These are phyloP conservation scores for Mizuhopecten yessoensis DNA, from an alignment of 1,140 invertebrate genomes.

Conservation along the genomic window DNA sequence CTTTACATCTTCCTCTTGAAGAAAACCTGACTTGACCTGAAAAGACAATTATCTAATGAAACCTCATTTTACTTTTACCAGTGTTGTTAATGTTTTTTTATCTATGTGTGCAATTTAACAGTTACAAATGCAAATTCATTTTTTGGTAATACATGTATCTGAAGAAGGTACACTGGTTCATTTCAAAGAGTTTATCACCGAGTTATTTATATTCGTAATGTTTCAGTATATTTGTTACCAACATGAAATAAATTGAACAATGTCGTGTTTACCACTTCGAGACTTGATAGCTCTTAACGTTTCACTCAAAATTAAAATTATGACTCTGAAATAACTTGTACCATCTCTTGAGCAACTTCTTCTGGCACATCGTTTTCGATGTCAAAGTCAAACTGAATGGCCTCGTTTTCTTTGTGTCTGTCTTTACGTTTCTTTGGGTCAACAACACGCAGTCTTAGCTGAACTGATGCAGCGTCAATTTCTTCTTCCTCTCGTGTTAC, in stretches of 20 bases:
- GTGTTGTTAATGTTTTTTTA: not conserved
- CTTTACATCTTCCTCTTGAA: conserved; percentile 88
- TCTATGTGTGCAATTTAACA: too few species aligned
- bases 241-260: not conserved
- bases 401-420: conserved; percentile 99
- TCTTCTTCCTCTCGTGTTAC: conserved; percentile 88
- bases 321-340: conserved; percentile 76
- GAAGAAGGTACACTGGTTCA: too few species aligned
- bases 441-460: conserved; percentile 96
- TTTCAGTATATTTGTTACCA: too few species aligned
- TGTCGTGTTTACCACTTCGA: too few species aligned
- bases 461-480: conserved; percentile 83
- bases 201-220: not conserved
- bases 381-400: conserved; percentile 99
- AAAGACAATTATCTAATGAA: conserved; percentile 25
- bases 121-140: too few species aligned
- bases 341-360: conserved; percentile 98
- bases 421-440: conserved; percentile 98
- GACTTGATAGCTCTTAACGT: too few species aligned
- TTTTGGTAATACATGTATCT: too few species aligned
- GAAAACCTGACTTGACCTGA: conserved; percentile 81
- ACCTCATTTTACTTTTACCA: not conserved
- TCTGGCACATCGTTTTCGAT: conserved; percentile 96
- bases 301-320: not conserved
- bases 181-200: too few species aligned